Percentiles rank a stretch among this genome's conserved stretches.
phyloP scores from a whole-genome alignment of 2,113 vertebrate genomes.

The Boleophthalmus pectinirostris region DNA sequence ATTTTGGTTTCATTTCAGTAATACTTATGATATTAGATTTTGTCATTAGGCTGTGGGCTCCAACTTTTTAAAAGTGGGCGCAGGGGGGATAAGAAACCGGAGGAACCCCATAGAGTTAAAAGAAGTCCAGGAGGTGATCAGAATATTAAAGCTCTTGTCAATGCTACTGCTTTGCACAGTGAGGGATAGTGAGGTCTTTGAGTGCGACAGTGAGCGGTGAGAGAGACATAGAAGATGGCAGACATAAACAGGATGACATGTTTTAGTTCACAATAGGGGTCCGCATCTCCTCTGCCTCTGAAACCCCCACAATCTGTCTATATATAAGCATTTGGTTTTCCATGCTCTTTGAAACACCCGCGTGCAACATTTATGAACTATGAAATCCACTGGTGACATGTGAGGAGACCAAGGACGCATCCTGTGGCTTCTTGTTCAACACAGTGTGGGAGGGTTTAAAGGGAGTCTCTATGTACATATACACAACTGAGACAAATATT shows the following conservation, averaged over 20 bases:
- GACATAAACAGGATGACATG: constrained; percentile 8
- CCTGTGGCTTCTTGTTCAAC: not conserved
- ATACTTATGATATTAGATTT: constrained; percentile 41
- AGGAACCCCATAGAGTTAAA: constrained; percentile 48
- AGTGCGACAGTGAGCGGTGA: constrained; percentile 16
- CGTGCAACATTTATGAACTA: constrained; percentile 4
- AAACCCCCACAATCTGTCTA: constrained; percentile 19
- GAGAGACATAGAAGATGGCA: constrained; percentile 21
- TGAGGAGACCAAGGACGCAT: not conserved
- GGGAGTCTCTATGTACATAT: not conserved
- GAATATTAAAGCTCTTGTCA: constrained; percentile 52
- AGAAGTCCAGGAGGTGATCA: constrained; percentile 33
- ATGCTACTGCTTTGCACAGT: constrained; percentile 27
- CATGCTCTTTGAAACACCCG: not conserved
- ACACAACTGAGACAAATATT: not conserved
- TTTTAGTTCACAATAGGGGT: constrained; percentile 7
- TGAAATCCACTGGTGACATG: not conserved
- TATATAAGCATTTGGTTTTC: constrained; percentile 8
- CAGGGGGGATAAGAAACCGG: constrained; percentile 11
- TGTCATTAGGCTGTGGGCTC: constrained; percentile 36
- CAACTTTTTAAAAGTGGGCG: constrained; percentile 39
- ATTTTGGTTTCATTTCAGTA: constrained; percentile 42
- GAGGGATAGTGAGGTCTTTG: constrained; percentile 15
- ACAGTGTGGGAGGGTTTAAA: not conserved
- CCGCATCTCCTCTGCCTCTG: constrained; percentile 12